Conservation (phyloP, 1,140 invertebrate genomes). For the Palaemon carinicauda region DNA sequence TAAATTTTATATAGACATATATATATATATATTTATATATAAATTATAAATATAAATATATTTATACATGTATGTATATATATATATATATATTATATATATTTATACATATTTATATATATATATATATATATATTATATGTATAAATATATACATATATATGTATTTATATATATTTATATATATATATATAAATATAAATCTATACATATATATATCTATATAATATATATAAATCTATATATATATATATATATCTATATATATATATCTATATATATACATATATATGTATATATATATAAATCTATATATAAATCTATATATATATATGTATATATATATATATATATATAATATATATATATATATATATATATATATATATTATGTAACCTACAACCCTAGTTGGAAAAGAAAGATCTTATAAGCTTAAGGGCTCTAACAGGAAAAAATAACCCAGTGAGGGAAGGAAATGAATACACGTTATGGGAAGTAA, state of each 20-base stretch:
- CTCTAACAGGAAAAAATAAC: too few species aligned
- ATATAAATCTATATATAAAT: neutral
- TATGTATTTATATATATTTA: neutral
- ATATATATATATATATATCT: neutral
- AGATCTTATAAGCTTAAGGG: too few species aligned
- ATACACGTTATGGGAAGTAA: too few species aligned
- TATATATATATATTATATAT: too few species aligned
- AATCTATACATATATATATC: too few species aligned
- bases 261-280: neutral
- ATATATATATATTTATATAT: too few species aligned
- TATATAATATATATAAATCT: neutral
- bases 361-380: neutral
- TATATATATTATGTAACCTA: too few species aligned
- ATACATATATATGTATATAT: slow-evolving; percentile 9
- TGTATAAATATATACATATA: neutral
- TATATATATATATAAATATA: neutral
- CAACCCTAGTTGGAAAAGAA: too few species aligned
- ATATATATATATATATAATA: slow-evolving; percentile 7
- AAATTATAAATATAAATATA: too few species aligned
- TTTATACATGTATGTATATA: too few species aligned
- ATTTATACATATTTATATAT: neutral
- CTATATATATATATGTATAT: slow-evolving; percentile 3
- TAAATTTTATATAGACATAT: too few species aligned
- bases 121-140: neutral
- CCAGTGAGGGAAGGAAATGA: too few species aligned